Percentiles rank a stretch among this genome's conserved stretches.
Evolutionary conservation across 2,113 vertebrate genomes (phyloP).

Genomic region (Addax nasomaculatus): DNA sequence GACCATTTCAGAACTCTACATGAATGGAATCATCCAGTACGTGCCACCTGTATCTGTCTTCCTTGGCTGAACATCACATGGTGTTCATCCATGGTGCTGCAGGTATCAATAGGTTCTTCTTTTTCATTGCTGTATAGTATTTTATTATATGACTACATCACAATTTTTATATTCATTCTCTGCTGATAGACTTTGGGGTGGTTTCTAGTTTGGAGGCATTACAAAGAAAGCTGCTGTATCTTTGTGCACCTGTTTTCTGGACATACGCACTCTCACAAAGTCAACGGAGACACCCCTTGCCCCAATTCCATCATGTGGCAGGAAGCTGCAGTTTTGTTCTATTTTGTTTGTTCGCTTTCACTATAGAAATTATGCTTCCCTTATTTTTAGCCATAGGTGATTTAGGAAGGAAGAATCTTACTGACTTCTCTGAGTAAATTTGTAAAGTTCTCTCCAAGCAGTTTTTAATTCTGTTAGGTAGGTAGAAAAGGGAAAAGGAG

Average conservation of each 20-base stretch:
- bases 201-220: neutral
- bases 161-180: neutral
- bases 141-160: neutral
- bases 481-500: too few species aligned
- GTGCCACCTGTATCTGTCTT: neutral
- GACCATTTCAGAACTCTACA: neutral
- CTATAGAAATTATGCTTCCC: neutral
- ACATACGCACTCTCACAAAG: neutral
- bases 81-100: neutral
- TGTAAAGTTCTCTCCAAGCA: neutral
- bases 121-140: neutral
- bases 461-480: neutral
- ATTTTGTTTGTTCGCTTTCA: neutral
- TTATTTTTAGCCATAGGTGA: neutral
- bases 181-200: neutral
- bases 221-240: neutral
- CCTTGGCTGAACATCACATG: neutral
- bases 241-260: neutral
- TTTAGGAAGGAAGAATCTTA: neutral
- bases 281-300: neutral
- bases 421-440: neutral
- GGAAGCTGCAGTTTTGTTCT: neutral
- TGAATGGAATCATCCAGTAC: neutral
- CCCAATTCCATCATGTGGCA: neutral
- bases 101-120: neutral